A percentile compares a stretch with the other conserved stretches of the same genome.
Evolutionary conservation across 64 coral and sea anemone species (phyloP).

Genomic region (Astreopora myriophthalma): DNA sequence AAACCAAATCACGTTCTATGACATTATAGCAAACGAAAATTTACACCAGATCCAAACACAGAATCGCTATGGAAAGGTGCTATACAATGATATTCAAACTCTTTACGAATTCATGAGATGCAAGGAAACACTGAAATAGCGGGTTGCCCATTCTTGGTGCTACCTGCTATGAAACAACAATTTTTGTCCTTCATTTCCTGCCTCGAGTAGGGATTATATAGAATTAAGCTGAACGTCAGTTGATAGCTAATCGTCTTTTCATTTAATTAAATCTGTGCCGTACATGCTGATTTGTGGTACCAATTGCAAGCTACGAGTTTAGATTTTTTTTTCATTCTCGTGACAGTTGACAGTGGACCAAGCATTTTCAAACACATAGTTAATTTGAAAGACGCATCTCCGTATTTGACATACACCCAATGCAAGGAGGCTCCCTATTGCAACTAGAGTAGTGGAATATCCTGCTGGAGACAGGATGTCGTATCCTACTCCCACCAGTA

Average conservation of each 20-base stretch:
- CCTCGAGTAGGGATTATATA: background rate
- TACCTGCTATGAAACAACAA: constrained; percentile 3
- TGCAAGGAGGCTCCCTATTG: too few species aligned
- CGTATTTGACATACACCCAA: background rate
- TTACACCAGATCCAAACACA: background rate
- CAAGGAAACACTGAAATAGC: constrained; percentile 9
- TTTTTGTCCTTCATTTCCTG: background rate
- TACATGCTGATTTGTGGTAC: background rate
- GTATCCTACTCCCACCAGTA: too few species aligned
- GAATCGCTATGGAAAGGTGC: background rate
- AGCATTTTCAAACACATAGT: background rate
- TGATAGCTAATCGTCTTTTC: background rate
- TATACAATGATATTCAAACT: constrained; percentile 7
- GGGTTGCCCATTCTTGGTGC: constrained; percentile 32
- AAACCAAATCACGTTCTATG: background rate
- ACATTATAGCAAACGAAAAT: background rate
- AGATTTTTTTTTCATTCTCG: too few species aligned
- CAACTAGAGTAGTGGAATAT: too few species aligned
- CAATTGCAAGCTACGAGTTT: background rate
- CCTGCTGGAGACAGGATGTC: too few species aligned
- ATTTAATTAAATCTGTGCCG: background rate
- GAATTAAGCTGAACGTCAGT: background rate
- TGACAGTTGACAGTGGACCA: too few species aligned
- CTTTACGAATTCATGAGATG: constrained; percentile 49
- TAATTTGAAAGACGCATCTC: background rate